Base-by-base conservation (phyloP, 2,888 invertebrate species). In the Leptopilina syphax region DNA sequence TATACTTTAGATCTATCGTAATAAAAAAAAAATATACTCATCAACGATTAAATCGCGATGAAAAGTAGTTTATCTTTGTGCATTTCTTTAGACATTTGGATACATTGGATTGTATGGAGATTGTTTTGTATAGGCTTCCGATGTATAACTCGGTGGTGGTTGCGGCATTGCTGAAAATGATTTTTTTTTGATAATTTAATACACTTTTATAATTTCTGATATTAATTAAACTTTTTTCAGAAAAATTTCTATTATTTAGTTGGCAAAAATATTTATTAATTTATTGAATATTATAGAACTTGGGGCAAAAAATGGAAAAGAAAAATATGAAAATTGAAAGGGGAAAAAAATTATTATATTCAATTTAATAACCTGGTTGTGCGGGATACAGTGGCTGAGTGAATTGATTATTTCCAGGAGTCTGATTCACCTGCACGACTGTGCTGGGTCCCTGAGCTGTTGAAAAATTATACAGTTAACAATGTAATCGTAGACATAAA, bases 21-120 rank as follows among this genome's bases (percentile, higher is more conserved):
- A 50, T 10, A 50, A 50, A 18, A 60, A 60, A n/a, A 60, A 60
- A n/a, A n/a, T 60, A 12, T 18, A 60, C 60, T 60, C 54, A 12
- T 8, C 4, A 70, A 68, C 50, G 50, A 57, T 63, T 24, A 24
- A 9, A 63, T n/a, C n/a, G n/a, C 24, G 18, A 63, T 63, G 63
- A 63, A 24, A 63, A 24, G 7, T 24, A 24, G 9, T 63, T 7
- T n/a, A 47, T 47, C 8, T 50, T 47, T 68, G 44, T 1, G 50
- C 47, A 9, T 70, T 70, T 13, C 54, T 70, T 50, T 73, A 73
- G 34, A 1, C 10, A 34, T 73, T 73, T 9, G 73, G 73, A 57
- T 73, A 73, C 57, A 57, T 73, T n/a, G 73, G 73, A n/a, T 73
- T 73, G 73, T 73, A 73, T 1, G 73, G 57, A 8, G 73, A 73